These are phyloP conservation scores for Hycleus cichorii DNA, from an alignment of 1,140 invertebrate species.

Conservation along the genomic window DNA sequence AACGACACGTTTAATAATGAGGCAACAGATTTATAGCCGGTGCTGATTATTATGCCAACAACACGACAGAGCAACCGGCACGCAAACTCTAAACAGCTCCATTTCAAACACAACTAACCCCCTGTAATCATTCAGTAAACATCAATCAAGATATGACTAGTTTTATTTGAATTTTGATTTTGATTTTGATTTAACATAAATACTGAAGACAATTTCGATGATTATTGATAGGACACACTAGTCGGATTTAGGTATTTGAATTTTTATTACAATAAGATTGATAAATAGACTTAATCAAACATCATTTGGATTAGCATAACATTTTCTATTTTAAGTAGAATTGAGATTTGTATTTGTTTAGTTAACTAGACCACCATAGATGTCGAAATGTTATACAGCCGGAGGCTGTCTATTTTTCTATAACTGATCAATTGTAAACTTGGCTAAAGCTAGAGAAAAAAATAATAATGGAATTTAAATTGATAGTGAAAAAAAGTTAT, in stretches of 20 bases:
- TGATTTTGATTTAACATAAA: neutral
- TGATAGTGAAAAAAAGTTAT: too few species aligned
- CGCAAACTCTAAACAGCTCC: conserved; percentile 14
- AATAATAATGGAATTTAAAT: too few species aligned
- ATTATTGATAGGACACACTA: neutral
- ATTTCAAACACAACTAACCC: neutral
- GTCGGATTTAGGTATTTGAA: conserved; percentile 6
- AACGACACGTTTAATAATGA: conserved; percentile 36
- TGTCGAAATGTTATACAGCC: too few species aligned
- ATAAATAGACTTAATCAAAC: conserved; percentile 10
- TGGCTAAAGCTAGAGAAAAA: too few species aligned
- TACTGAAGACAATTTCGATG: too few species aligned
- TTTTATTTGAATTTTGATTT: neutral
- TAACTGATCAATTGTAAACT: too few species aligned
- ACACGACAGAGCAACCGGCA: conserved; percentile 12
- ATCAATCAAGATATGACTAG: neutral
- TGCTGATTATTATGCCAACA: conserved; percentile 32
- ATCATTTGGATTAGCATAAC: conserved; percentile 15
- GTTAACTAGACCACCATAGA: conserved; percentile 2
- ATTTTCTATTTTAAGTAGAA: conserved; percentile 9
- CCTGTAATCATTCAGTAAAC: neutral
- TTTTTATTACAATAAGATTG: conserved; percentile 5
- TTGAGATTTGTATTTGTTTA: neutral
- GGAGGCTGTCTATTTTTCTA: too few species aligned
- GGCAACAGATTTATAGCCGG: conserved; percentile 32